Evolutionary conservation across 2,113 vertebrate genomes (phyloP).

Genomic region (Notechis scutatus): DNA sequence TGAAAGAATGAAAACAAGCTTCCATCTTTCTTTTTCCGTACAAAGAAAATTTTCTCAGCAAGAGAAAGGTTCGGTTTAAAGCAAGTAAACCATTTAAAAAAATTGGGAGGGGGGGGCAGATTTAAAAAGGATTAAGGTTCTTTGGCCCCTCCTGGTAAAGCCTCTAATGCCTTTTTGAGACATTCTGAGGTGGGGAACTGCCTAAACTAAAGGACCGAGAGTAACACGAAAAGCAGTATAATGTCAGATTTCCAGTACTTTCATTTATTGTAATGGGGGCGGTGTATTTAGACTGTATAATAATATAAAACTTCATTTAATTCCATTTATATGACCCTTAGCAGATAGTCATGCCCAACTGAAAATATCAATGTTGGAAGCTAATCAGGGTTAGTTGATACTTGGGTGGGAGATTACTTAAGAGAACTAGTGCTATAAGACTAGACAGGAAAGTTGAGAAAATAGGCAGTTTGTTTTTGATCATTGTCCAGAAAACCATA

Average conservation of each 20-base stretch:
- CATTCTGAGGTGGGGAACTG: not conserved
- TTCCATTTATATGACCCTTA: not conserved
- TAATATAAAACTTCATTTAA: not conserved
- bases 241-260: not conserved
- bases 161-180: not conserved
- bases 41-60: not conserved
- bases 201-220: not conserved
- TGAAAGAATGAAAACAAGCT: not conserved
- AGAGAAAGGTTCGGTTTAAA: not conserved
- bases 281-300: not conserved
- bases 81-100: not conserved
- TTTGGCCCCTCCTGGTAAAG: not conserved
- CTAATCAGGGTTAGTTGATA: not conserved
- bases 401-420: not conserved
- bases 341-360: not conserved
- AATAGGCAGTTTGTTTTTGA: not conserved
- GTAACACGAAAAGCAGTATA: not conserved
- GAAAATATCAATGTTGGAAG: not conserved
- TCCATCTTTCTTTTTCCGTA: not conserved
- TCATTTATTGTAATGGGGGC: not conserved
- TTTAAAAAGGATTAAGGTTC: not conserved
- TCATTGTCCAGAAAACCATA: not conserved
- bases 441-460: not conserved
- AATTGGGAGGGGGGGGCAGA: not conserved
- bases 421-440: not conserved